Conservation (phyloP, 2,797 vertebrate genomes). For the Pelobates cultripes region DNA sequence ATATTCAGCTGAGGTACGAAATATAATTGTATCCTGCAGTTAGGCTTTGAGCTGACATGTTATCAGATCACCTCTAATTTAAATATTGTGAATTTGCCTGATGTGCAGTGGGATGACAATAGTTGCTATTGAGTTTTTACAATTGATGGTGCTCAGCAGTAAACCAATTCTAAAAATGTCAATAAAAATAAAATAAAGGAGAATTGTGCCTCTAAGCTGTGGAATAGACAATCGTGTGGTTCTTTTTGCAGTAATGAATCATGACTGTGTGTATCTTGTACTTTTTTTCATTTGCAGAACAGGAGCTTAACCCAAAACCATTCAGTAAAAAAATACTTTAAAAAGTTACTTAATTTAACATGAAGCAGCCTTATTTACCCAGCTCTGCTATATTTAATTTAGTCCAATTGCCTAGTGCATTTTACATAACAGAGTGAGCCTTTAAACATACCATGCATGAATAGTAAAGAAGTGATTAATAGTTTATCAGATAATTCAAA, state of each 20-base stretch:
- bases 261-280: constrained; percentile 30
- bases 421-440: neutral
- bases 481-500: neutral
- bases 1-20: constrained; percentile 46
- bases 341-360: constrained; percentile 17
- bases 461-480: neutral
- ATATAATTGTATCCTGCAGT: constrained; percentile 54
- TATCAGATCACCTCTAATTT: constrained; percentile 57
- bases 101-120: constrained; percentile 55
- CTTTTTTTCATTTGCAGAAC: constrained; percentile 36
- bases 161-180: constrained; percentile 57
- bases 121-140: constrained; percentile 54
- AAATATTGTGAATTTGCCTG: constrained; percentile 57
- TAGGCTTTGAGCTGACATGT: constrained; percentile 55
- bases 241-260: constrained; percentile 54
- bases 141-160: constrained; percentile 57
- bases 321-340: neutral
- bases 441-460: neutral
- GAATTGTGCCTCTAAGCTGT: constrained; percentile 52
- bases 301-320: constrained; percentile 23
- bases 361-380: neutral
- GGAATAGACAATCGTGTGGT: constrained; percentile 48
- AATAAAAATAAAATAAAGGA: constrained; percentile 58
- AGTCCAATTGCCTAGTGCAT: neutral
- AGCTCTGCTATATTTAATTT: neutral